Evolutionary conservation across 2,888 invertebrate genomes (phyloP).

Genomic region (Conomelus anceps): DNA sequence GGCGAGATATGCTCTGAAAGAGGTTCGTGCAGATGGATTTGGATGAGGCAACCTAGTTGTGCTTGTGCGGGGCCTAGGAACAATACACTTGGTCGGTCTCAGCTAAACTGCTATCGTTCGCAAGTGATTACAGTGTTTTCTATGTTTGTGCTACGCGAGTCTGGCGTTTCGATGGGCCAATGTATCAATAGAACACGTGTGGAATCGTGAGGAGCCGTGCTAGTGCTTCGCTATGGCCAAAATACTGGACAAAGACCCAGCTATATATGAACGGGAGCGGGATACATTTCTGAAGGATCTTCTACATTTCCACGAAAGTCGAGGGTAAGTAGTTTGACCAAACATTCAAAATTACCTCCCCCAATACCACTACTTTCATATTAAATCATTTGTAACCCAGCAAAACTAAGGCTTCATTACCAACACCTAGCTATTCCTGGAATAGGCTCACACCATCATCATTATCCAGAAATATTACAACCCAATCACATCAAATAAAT

Average conservation of each 20-base stretch:
- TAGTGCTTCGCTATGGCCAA: constrained; percentile 33
- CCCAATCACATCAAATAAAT: too few species aligned
- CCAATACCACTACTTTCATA: not conserved
- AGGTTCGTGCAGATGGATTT: constrained; percentile 18
- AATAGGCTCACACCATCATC: not conserved
- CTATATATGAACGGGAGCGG: constrained; percentile 68
- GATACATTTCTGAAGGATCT: constrained; percentile 77
- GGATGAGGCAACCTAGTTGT: constrained; percentile 24
- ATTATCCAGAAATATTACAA: not conserved
- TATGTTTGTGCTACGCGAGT: constrained; percentile 23
- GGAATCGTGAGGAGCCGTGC: constrained; percentile 23
- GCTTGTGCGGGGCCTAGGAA: constrained; percentile 26
- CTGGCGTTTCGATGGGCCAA: constrained; percentile 25
- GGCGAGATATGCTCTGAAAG: not conserved
- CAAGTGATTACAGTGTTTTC: constrained; percentile 26
- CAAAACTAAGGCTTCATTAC: not conserved
- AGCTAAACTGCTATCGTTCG: constrained; percentile 24
- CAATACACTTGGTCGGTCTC: constrained; percentile 25
- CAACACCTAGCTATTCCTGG: not conserved
- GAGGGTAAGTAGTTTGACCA: constrained; percentile 64
- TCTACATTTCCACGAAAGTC: constrained; percentile 82
- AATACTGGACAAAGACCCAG: constrained; percentile 53
- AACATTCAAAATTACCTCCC: not conserved
- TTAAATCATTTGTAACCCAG: not conserved
- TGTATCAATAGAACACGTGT: constrained; percentile 25